Conservation (phyloP, 2,113 vertebrate genomes). For the Rostratula benghalensis region DNA sequence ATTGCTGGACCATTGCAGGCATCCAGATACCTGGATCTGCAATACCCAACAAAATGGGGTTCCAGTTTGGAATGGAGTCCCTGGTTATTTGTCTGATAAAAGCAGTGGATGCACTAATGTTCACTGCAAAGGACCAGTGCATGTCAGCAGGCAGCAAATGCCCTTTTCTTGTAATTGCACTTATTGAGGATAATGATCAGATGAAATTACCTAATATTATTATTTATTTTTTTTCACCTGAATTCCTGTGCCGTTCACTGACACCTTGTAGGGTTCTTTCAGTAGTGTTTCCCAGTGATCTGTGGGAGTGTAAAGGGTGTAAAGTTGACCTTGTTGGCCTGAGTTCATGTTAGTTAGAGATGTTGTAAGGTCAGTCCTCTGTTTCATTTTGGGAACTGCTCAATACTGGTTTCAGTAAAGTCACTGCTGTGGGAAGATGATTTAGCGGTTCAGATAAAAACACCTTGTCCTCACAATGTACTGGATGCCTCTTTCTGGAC, state of each 20-base stretch:
- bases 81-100: background rate
- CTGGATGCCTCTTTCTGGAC: background rate
- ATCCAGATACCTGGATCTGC: background rate
- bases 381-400: slow-evolving; percentile 56
- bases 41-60: background rate
- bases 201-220: background rate
- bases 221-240: background rate
- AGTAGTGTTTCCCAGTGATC: background rate
- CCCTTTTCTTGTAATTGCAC: background rate
- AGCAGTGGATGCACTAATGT: background rate
- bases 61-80: background rate
- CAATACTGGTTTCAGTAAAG: background rate
- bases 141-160: background rate
- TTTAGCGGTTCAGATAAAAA: slow-evolving; percentile 30
- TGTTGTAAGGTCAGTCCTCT: background rate
- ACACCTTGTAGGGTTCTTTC: background rate
- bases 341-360: background rate
- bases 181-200: background rate
- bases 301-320: background rate
- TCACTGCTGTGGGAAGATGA: slow-evolving; percentile 10
- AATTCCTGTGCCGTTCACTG: background rate
- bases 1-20: background rate
- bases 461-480: slow-evolving; percentile 40
- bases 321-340: background rate
- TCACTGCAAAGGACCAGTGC: background rate